Evolutionary conservation across 2,113 vertebrate genomes (phyloP), one percentile per base, ranked within the genome.

Genomic region (Oncorhynchus nerka): DNA sequence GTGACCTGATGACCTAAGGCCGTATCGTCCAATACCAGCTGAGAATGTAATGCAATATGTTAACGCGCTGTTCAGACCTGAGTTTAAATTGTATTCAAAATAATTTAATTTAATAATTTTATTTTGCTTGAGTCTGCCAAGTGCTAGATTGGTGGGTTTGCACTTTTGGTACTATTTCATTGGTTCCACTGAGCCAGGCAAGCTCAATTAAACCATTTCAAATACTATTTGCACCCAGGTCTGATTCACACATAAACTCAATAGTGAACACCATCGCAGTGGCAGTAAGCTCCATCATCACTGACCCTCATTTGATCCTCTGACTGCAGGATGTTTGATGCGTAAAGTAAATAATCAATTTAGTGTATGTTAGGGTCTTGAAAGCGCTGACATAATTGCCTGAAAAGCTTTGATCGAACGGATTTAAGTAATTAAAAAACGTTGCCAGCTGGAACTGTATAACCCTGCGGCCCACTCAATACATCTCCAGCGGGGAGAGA

Each of bases 391-490:
- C 85, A 86, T 86, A 83, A 89, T 82, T 85, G 83, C 86, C 86
- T 81, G 45, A 86, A 88, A 87, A 82, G 86, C 84, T 86, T 84
- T 88, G 85, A 87, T 89, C 70, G 69, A 85, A 87, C 68, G 70
- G 78, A 85, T 84, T 89, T 85, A 83, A 86, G 87, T 89, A 89
- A 89, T 88, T 84, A 87, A 87, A 90, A 89, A 89, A 89, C 82
- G 84, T 84, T 85, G 75, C 80, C 86, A 85, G 82, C 82, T 88
- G 84, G 84, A 89, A 90, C 75, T 87, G 86, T 79, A 79, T 83
- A 87, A 87, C 84, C 78, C 78, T 39, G 67, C 78, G 3, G 70
- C 76, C 79, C 81, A 87, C 86, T 86, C 82, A 64, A 86, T 86
- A 84, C 61, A 84, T 78, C 82, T 49, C 75, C 75, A 79, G 74